Conservation (phyloP, 2,888 invertebrate species). For the Apodemia mormo region DNA sequence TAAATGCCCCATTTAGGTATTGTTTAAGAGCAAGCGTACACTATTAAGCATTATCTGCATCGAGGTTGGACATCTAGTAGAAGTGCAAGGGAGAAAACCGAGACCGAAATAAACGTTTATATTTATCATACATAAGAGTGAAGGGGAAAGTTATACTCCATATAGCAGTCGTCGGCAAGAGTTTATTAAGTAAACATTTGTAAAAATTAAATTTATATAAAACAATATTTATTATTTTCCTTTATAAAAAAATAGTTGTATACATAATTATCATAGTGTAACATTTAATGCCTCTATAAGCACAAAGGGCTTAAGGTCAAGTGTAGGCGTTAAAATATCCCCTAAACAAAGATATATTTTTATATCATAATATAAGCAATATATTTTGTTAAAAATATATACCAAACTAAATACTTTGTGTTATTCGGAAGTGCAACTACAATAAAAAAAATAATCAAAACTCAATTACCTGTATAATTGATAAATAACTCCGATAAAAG, state of each 20-base stretch:
- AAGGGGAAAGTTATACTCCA: conserved; percentile 12
- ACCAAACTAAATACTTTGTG: not conserved
- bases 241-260: not conserved
- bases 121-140: conserved; percentile 7
- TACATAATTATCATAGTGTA: not conserved
- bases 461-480: conserved; percentile 37
- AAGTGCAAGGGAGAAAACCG: conserved; percentile 14
- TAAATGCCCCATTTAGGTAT: conserved; percentile 4
- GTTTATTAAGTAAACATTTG: conserved; percentile 6
- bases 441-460: conserved; percentile 15
- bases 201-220: not conserved
- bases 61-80: not conserved
- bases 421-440: not conserved
- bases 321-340: conserved; percentile 30
- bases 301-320: conserved; percentile 37
- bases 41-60: conserved; percentile 11
- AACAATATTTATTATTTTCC: not conserved
- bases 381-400: not conserved
- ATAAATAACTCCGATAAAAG: conserved; percentile 39
- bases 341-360: conserved; percentile 15
- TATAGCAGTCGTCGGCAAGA: conserved; percentile 1
- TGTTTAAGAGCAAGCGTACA: conserved; percentile 13
- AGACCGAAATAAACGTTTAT: conserved; percentile 12
- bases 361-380: conserved; percentile 3
- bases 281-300: conserved; percentile 20